Evolutionary conservation across 2,888 invertebrate genomes (phyloP), one percentile per base, ranked within the genome.

Genomic region (Anarsia innoxiella): DNA sequence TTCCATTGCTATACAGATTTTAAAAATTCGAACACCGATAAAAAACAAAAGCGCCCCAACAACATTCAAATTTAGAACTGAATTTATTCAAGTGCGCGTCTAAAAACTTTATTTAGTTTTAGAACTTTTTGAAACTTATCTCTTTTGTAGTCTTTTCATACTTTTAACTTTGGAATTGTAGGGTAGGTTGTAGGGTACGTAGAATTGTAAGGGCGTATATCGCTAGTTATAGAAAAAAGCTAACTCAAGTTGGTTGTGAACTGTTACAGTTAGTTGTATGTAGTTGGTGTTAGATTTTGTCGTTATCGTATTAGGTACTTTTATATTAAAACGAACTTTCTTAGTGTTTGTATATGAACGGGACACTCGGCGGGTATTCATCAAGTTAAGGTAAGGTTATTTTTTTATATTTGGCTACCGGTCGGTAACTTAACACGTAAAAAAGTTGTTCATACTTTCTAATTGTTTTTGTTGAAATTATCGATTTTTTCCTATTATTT

Each of bases 201-300:
- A n/a, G n/a, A 30, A 12, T 19, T 14, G 19, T 41, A 36, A 33
- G 33, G 31, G n/a, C 32, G 9, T 26, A 33, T 23, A 27, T 23
- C 8, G 3, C 12, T 56, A 48, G 53, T 48, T 36, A 42, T 51
- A 48, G 51, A 44, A 36, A n/a, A 42, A 54, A 49, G 66, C 66
- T 60, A 45, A 54, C 67, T 67, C 67, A 60, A 36, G 45, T 50
- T 48, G 67, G 67, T 67, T 67, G 67, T 67, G 67, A 67, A 59
- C 33, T 50, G 57, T 40, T 19, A 35, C 29, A 36, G 29, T 40
- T 26, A 35, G 36, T 31, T 14, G 12, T 12, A 31, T 26, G 28
- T 36, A 36, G 35, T 23, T 10, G n/a, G n/a, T 29, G 28, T 33
- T 36, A 28, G 27, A 12, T 25, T 19, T 19, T 19, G 19, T 19